Evolutionary conservation across 2,888 invertebrate genomes (phyloP).

Genomic region (Ectemnius lituratus): DNA sequence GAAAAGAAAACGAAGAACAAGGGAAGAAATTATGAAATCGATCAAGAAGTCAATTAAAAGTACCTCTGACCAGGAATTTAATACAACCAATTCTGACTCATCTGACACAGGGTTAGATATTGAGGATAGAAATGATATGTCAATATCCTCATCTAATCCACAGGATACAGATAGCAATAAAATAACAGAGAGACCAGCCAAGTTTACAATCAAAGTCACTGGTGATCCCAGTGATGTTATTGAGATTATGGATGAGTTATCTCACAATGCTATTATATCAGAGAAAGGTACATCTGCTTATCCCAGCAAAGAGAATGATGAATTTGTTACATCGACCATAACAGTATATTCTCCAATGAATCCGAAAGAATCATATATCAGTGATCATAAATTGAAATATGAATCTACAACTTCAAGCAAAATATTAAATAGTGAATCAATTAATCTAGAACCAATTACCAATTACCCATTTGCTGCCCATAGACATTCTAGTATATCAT

Average conservation of each 20-base stretch:
- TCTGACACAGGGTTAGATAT: conserved; percentile 37
- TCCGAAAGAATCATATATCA: conserved; percentile 19
- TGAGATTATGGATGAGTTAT: conserved; percentile 68
- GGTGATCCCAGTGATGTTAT: conserved; percentile 67
- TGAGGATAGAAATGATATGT: conserved; percentile 27
- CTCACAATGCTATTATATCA: conserved; percentile 28
- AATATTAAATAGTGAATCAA: background rate
- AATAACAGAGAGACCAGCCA: conserved; percentile 12
- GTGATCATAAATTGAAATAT: conserved; percentile 20
- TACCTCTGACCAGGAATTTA: conserved; percentile 40
- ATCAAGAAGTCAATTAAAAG: conserved; percentile 55
- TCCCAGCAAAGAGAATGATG: conserved; percentile 29
- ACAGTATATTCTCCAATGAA: conserved; percentile 46
- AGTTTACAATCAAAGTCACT: conserved; percentile 68
- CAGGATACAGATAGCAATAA: conserved; percentile 13
- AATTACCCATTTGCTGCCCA: conserved; percentile 12
- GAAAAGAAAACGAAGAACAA: conserved; percentile 51
- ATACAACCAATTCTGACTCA: conserved; percentile 11
- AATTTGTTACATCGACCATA: conserved; percentile 64
- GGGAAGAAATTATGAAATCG: conserved; percentile 58
- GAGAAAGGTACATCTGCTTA: conserved; percentile 25
- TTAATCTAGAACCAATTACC: conserved; percentile 8
- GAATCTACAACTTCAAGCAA: conserved; percentile 19
- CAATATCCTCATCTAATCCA: conserved; percentile 7
- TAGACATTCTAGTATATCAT: conserved; percentile 8